Evolutionary conservation across 2,113 vertebrate genomes (phyloP).

Genomic region (Vidua macroura): DNA sequence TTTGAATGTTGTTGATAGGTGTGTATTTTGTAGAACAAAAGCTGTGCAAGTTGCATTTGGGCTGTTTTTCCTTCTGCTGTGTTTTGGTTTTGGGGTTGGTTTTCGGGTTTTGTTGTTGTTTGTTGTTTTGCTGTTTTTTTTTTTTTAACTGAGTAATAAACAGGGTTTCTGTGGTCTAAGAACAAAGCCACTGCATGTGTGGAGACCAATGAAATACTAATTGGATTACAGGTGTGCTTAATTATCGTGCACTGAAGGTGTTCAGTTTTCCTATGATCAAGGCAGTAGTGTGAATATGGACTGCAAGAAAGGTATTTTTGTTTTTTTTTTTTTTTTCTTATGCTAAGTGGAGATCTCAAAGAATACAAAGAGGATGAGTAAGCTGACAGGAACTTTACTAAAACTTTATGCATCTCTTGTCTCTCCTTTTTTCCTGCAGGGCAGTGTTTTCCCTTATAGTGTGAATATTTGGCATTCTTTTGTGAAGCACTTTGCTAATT

Average conservation of each 20-base stretch:
- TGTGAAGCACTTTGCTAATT: background rate
- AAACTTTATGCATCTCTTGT: background rate
- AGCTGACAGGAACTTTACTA: background rate
- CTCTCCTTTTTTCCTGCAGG: background rate
- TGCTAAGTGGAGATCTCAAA: background rate
- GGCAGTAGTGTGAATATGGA: background rate
- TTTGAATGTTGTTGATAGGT: background rate
- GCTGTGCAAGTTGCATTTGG: background rate
- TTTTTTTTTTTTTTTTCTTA: background rate
- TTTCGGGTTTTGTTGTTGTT: background rate
- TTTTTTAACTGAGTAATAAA: background rate
- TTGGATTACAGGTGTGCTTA: constrained; percentile 6
- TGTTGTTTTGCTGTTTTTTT: too few relatives aligned
- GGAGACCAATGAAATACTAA: constrained; percentile 7
- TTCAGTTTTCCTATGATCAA: background rate
- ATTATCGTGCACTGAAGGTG: background rate
- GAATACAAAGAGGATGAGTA: background rate
- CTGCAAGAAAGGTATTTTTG: background rate
- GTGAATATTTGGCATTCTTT: background rate
- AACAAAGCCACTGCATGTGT: constrained; percentile 15
- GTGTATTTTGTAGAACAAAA: background rate
- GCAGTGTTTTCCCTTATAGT: background rate
- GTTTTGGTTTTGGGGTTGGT: background rate
- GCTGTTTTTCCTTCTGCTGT: background rate
- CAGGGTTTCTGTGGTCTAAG: background rate